Evolutionary conservation across 2,797 vertebrate species (phyloP).

Genomic region (Aeoliscus strigatus): DNA sequence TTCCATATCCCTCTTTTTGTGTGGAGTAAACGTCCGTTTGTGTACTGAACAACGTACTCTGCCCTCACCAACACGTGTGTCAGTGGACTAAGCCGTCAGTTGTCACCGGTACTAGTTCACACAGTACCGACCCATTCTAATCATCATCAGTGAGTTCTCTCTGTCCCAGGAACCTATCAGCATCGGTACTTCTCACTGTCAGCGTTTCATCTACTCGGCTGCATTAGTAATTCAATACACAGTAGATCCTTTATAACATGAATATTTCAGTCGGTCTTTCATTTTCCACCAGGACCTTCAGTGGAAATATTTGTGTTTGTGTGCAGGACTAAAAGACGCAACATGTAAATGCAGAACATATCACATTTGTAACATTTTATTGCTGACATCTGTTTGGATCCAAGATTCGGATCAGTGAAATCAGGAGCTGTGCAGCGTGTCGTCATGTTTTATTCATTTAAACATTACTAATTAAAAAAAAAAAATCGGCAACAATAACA

Average conservation of each 20-base stretch:
- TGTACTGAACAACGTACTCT: too few species aligned
- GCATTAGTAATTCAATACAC: constrained; percentile 36
- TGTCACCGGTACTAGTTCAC: too few species aligned
- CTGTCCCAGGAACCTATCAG: constrained; percentile 14
- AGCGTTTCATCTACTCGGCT: constrained; percentile 23
- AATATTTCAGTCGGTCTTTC: constrained; percentile 21
- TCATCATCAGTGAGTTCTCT: too few species aligned
- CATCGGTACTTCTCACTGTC: constrained; percentile 8
- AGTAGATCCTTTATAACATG: constrained; percentile 40
- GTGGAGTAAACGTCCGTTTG: too few species aligned
- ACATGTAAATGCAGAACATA: background rate
- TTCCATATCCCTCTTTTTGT: too few species aligned
- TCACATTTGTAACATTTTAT: background rate
- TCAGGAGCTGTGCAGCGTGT: background rate
- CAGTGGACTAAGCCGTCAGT: too few species aligned
- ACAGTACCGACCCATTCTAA: too few species aligned
- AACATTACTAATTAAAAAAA: too few species aligned
- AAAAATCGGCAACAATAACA: too few species aligned
- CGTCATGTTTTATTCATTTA: too few species aligned
- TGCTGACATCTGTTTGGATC: background rate
- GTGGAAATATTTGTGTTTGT: constrained; percentile 15
- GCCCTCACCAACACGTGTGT: too few species aligned
- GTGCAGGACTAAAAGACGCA: background rate
- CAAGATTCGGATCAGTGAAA: too few species aligned
- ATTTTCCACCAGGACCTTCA: constrained; percentile 11